Base-by-base conservation (phyloP, 2,113 vertebrate genomes). In the Tyrannus savana region DNA sequence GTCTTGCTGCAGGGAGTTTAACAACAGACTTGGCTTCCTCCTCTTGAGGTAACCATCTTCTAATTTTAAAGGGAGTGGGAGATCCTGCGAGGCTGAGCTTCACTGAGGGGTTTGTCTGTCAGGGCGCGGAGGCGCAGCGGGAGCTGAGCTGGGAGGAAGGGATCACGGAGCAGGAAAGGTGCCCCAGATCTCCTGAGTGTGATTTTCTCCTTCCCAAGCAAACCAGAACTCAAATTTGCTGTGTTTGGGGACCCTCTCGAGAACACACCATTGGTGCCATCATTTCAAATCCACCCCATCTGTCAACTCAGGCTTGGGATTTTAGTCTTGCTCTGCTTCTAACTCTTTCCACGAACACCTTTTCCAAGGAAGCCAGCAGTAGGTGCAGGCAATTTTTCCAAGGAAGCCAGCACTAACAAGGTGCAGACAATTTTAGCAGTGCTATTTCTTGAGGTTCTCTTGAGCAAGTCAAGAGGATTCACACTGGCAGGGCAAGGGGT, bases 21-120 rank as follows among this genome's bases (percentile, higher is more conserved):
- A 71, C 74, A 75, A 37, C 49, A 74, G 46, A 11, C 37, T 50
- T 35, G 22, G 35, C 78, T 91, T 33, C 73, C 76, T 81, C 35
- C 63, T 63, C 2, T 2, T 23, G 49, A 88, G 62, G 17, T 33
- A 91, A 76, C 4, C 4, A 52, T 12, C 59, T 74, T 19, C 90
- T 84, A 64, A 60, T 52, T 96, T 93, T 84, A 90, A 89, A 88
- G 81, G 16, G 68, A 90, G 83, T 93, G 86, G 92, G 83, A 96
- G 87, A 85, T 82, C 73, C 62, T 89, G 84, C 30, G 35, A 95
- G 72, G 75, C 76, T 87, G 76, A 92, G 74, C 14, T 24, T 46
- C 88, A 93, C 44, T 68, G 71, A 46, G 75, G 83, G 85, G 89
- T 93, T 93, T 75, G 92, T 79, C 95, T 94, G 85, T 75, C 93